Evolutionary conservation across 2,113 vertebrate species (phyloP), one percentile per base, ranked within the genome.

Genomic region (Tragelaphus buxtoni): DNA sequence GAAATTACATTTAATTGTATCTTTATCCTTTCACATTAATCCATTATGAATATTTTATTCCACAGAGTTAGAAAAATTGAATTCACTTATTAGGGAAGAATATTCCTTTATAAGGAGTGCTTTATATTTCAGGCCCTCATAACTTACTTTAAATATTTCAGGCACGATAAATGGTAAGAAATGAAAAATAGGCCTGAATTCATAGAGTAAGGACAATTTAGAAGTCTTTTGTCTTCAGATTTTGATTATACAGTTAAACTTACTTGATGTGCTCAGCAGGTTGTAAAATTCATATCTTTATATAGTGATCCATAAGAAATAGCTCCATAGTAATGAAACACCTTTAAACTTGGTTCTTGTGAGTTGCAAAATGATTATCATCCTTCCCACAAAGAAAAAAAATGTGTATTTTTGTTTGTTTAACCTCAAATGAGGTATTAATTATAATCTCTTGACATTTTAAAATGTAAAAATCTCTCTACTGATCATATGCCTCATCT

Each of bases 11-110:
- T 95, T 96, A 95, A 97, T 85, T 96, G 72, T 95, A 32, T 88
- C 72, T 93, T 85, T 87, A 14, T 96, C 30, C 51, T 97, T 97
- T 90, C 58, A 91, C 22, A 90, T 96, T 96, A 96, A 92, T 82
- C 84, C 56, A 86, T 93, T 97, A 88, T 97, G 92, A 97, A 95
- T 95, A 97, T 96, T 97, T 97, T 96, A 97, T 96, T 96, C 72
- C 53, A 84, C 61, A 82, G 35, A 30, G 8, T 94, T 97, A 97
- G 93, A 90, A 96, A 96, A 97, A 92, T 94, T 95, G 88, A 58
- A 94, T 88, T 94, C 88, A 84, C 90, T 93, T 97, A 55, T 89
- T 96, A 95, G 87, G 72, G n/a, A 94, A 91, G 88, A 95, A 90
- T 49, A 69, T 56, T 93, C 28, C 69, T 93, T 96, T 81, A 92